Evolutionary conservation across 2,888 invertebrate species (phyloP).

Genomic region (Epirrhoe alternata): DNA sequence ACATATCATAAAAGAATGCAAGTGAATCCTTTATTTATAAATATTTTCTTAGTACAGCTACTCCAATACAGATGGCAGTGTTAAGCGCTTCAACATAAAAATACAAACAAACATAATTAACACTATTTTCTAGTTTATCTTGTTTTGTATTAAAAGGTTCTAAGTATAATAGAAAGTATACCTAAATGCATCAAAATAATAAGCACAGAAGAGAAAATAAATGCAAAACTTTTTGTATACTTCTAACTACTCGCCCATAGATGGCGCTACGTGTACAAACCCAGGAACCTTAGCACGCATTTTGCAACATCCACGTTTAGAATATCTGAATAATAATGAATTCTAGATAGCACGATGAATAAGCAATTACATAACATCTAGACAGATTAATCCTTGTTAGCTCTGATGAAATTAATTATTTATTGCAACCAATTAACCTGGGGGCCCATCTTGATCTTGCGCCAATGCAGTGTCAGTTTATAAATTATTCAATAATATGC

Average conservation of each 20-base stretch:
- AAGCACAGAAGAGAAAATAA: not conserved
- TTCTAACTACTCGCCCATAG: conserved; percentile 52
- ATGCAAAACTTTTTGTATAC: conserved; percentile 2
- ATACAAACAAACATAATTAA: too few species aligned
- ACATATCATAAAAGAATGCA: too few species aligned
- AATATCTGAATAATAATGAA: conserved; percentile 46
- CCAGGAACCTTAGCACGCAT: conserved; percentile 29
- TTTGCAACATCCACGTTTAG: conserved; percentile 39
- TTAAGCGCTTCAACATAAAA: not conserved
- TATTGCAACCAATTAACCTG: conserved; percentile 34
- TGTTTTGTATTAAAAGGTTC: too few species aligned
- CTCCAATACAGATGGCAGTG: not conserved
- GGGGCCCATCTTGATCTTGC: conserved; percentile 22
- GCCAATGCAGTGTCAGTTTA: conserved; percentile 12
- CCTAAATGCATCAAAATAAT: too few species aligned
- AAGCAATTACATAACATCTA: conserved; percentile 42
- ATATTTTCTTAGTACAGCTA: not conserved
- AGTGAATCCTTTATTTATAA: not conserved
- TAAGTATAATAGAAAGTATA: too few species aligned
- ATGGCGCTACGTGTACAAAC: conserved; percentile 49
- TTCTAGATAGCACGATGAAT: conserved; percentile 43
- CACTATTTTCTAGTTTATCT: too few species aligned
- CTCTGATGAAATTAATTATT: conserved; percentile 45
- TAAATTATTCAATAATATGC: conserved; percentile 13
- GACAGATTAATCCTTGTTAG: conserved; percentile 44